Evolutionary conservation across 2,113 vertebrate species (phyloP).

Genomic region (Mola mola): DNA sequence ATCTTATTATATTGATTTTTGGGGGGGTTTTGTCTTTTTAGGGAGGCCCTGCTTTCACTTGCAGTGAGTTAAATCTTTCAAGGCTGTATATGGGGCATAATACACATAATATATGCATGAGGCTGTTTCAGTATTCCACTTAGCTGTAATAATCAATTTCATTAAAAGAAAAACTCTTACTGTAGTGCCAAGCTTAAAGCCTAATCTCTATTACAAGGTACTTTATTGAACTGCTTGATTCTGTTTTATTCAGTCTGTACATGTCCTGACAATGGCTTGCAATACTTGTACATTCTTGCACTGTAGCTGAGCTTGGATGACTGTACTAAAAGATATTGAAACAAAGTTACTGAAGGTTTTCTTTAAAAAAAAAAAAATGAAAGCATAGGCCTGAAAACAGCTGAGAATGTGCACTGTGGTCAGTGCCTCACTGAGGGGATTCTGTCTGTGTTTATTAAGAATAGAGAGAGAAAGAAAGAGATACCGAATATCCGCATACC

Average conservation of each 20-base stretch:
- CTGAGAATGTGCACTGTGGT: conserved; percentile 28
- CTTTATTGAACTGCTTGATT: conserved; percentile 51
- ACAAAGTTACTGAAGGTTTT: conserved; percentile 20
- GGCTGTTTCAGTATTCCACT: conserved; percentile 49
- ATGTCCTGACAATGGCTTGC: conserved; percentile 41
- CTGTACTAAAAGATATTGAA: conserved; percentile 39
- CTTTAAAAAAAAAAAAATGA: conserved; percentile 20
- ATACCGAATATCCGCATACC: too few relatives aligned
- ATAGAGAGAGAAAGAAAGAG: too few relatives aligned
- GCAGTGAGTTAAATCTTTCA: conserved; percentile 52
- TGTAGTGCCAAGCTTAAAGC: conserved; percentile 21
- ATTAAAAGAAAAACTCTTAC: conserved; percentile 10
- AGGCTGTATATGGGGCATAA: conserved; percentile 54
- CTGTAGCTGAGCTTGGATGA: conserved; percentile 42
- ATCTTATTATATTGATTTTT: conserved; percentile 36
- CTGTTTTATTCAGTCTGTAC: conserved; percentile 45
- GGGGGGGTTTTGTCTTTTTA: conserved; percentile 20
- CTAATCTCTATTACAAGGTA: conserved; percentile 36
- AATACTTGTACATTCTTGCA: conserved; percentile 52
- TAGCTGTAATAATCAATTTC: conserved; percentile 46
- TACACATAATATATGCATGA: conserved; percentile 67
- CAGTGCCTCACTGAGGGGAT: background rate
- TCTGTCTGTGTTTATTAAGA: background rate
- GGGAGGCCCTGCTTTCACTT: conserved; percentile 50
- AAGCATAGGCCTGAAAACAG: conserved; percentile 17